Percentiles rank a stretch among this genome's conserved stretches.
Evolutionary conservation across 1,140 invertebrate species (phyloP).

Genomic region (Agrilus planipennis): DNA sequence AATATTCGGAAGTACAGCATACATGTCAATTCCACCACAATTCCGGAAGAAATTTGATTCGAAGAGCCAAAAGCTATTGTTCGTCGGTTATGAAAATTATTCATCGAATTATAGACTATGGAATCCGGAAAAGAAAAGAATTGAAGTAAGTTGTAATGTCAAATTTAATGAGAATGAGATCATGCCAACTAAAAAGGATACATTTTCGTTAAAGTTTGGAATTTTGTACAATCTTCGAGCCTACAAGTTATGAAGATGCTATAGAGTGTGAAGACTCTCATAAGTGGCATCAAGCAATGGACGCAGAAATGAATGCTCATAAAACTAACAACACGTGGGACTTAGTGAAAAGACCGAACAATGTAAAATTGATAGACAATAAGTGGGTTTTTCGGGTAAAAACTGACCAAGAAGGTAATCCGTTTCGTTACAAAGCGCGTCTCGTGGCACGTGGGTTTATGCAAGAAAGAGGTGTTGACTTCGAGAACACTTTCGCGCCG

Average conservation of each 20-base stretch:
- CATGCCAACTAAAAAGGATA: constrained; percentile 3
- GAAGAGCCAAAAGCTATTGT: not conserved
- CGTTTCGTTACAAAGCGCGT: constrained; percentile 22
- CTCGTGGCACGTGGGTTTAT: constrained; percentile 31
- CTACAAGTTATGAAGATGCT: no score
- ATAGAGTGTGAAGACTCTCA: no score
- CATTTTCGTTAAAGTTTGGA: not conserved
- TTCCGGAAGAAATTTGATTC: not conserved
- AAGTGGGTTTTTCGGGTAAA: constrained; percentile 22
- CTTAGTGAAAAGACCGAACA: no score
- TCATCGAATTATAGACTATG: constrained; percentile 10
- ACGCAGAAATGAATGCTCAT: constrained; percentile 10
- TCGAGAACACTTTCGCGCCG: constrained; percentile 31
- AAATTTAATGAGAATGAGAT: constrained; percentile 20
- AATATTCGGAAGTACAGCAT: constrained; percentile 13
- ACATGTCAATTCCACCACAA: not conserved
- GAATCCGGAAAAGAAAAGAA: constrained; percentile 19
- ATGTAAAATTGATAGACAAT: constrained; percentile 19
- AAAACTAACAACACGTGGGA: constrained; percentile 6
- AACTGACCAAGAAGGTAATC: not conserved
- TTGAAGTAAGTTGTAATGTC: constrained; percentile 22
- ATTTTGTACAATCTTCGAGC: no score
- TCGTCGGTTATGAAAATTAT: constrained; percentile 17
- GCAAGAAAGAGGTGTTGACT: constrained; percentile 31
- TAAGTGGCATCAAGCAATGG: no score